Conservation (phyloP, 2,113 vertebrate species). For the Pedionomus torquatus region DNA sequence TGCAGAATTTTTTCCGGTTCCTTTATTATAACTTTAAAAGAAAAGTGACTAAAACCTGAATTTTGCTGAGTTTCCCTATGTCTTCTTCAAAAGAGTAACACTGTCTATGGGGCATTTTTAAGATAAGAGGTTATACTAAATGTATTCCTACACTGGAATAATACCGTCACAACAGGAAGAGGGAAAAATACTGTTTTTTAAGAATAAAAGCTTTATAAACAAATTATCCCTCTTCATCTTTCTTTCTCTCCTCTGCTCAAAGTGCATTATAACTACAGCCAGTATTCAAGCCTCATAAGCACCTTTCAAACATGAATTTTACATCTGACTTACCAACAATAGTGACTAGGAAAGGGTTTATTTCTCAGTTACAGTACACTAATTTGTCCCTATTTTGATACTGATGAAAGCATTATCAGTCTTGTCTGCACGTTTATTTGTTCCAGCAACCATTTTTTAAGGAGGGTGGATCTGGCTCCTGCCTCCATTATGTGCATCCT, state of each 20-base stretch:
- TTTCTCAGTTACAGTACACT: not conserved
- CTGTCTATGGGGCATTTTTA: not conserved
- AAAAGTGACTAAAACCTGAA: not conserved
- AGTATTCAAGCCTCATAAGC: not conserved
- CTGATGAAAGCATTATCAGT: not conserved
- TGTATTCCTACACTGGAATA: not conserved
- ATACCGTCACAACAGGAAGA: not conserved
- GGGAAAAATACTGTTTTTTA: not conserved
- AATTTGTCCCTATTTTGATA: not conserved
- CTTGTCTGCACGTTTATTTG: not conserved
- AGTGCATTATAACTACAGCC: not conserved
- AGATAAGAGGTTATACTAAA: not conserved
- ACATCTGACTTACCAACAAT: not conserved
- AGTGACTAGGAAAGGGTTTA: not conserved
- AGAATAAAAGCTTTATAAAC: not conserved
- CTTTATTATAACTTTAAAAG: not conserved
- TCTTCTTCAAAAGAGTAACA: not conserved
- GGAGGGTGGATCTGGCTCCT: not conserved
- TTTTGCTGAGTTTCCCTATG: not conserved
- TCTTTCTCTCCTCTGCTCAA: not conserved
- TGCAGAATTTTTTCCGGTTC: not conserved
- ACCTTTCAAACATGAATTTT: not conserved
- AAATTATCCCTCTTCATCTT: not conserved
- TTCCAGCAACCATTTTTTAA: not conserved
- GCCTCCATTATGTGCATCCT: fast-evolving